phyloP scores from a whole-genome alignment of 2,888 invertebrate genomes.

The Platerodrilus igneus region DNA sequence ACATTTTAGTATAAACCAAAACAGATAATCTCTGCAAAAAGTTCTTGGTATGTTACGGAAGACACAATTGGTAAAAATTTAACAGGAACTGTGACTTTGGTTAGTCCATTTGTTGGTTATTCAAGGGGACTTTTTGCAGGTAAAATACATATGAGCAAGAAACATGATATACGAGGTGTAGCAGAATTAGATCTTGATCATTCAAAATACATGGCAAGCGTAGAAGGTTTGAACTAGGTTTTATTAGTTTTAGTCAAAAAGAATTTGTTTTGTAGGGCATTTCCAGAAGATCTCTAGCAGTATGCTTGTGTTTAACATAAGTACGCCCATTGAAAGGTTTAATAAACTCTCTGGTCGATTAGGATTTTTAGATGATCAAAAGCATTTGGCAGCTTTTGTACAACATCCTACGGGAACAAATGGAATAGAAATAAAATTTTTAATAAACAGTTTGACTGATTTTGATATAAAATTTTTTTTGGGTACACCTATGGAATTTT shows the following conservation, averaged over 20 bases:
- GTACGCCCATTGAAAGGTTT: constrained; percentile 66
- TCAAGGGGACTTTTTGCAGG: constrained; percentile 64
- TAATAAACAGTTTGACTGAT: constrained; percentile 58
- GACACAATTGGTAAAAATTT: constrained; percentile 57
- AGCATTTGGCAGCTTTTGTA: constrained; percentile 70
- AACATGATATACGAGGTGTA: constrained; percentile 62
- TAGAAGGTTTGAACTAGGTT: constrained; percentile 49
- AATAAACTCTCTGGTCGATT: constrained; percentile 62
- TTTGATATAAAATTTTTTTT: constrained; percentile 71
- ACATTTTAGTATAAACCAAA: constrained; percentile 60
- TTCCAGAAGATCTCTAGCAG: constrained; percentile 69
- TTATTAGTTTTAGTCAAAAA: constrained; percentile 5
- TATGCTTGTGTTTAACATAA: constrained; percentile 69
- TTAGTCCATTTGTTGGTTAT: constrained; percentile 68
- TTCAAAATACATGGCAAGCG: constrained; percentile 61
- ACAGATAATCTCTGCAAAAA: constrained; percentile 63
- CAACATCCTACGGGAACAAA: constrained; percentile 64
- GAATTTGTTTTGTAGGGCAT: too few relatives aligned
- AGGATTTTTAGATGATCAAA: constrained; percentile 65
- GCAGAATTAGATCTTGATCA: constrained; percentile 68
- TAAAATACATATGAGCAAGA: constrained; percentile 59
- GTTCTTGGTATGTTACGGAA: constrained; percentile 62
- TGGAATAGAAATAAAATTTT: constrained; percentile 64
- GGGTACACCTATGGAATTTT: constrained; percentile 68
- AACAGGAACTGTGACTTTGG: constrained; percentile 60